Conservation (phyloP, 2,888 invertebrate species). For the Nephrotoma flavescens region DNA sequence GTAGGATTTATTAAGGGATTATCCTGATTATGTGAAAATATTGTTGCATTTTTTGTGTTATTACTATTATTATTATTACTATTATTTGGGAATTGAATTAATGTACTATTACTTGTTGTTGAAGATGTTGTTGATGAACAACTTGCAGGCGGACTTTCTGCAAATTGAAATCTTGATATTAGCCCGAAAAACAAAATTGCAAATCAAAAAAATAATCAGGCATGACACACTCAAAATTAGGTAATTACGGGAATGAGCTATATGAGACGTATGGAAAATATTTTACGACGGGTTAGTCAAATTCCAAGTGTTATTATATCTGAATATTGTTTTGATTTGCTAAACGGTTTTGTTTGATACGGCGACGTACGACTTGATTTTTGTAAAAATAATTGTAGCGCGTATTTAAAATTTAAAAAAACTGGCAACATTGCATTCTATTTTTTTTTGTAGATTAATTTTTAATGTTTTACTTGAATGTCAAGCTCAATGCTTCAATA, state of each 20-base stretch:
- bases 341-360: not conserved
- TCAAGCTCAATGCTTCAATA: not conserved
- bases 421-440: not conserved
- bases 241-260: too few relatives aligned
- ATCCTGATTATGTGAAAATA: constrained; percentile 11
- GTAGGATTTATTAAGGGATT: constrained; percentile 8
- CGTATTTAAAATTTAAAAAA: not conserved
- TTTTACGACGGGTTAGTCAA: not conserved
- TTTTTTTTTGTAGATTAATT: not conserved
- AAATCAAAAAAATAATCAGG: not conserved
- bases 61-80: not conserved
- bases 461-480: not conserved
- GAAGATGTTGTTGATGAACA: constrained; percentile 12
- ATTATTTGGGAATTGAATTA: constrained; percentile 11
- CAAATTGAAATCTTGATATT: constrained; percentile 8
- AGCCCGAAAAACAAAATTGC: not conserved
- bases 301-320: not conserved
- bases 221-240: too few relatives aligned
- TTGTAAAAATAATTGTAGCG: not conserved
- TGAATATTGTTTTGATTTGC: not conserved
- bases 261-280: too few relatives aligned
- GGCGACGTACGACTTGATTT: not conserved
- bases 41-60: constrained; percentile 10
- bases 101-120: constrained; percentile 13
- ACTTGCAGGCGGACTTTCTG: constrained; percentile 14